Evolutionary conservation across 2,888 invertebrate genomes (phyloP).

Genomic region (Zhuqinia jingwanae): DNA sequence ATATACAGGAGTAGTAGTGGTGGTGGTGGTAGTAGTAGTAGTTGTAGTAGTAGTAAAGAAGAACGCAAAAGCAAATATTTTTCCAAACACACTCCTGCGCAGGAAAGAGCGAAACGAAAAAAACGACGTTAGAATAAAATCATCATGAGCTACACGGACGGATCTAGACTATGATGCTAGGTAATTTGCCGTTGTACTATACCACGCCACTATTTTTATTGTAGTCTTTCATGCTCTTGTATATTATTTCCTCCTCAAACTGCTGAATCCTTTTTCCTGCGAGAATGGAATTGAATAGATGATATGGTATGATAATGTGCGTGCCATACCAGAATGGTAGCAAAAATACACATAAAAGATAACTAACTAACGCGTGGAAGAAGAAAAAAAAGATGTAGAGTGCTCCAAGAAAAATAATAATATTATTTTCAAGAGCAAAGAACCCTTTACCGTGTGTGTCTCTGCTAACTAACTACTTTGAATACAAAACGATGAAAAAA

Average conservation of each 20-base stretch:
- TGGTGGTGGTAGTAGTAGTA: background rate
- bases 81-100: slow-evolving; percentile 67
- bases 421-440: slow-evolving; percentile 63
- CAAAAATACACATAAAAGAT: background rate
- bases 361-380: background rate
- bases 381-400: slow-evolving; percentile 27
- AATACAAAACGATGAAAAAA: slow-evolving; percentile 47
- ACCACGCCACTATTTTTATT: slow-evolving; percentile 37
- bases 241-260: slow-evolving; percentile 72
- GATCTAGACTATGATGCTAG: background rate
- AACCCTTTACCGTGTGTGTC: slow-evolving; percentile 58
- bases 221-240: slow-evolving; percentile 50
- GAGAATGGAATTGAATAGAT: slow-evolving; percentile 48
- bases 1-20: background rate
- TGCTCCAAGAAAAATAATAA: background rate
- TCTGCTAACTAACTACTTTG: slow-evolving; percentile 28
- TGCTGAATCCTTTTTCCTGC: slow-evolving; percentile 56
- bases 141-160: slow-evolving; percentile 42
- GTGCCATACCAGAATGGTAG: slow-evolving; percentile 15
- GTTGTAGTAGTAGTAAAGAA: slow-evolving; percentile 23
- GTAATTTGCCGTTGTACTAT: background rate
- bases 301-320: slow-evolving; percentile 50
- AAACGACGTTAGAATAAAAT: slow-evolving; percentile 57
- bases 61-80: slow-evolving; percentile 49
- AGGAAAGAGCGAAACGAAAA: slow-evolving; percentile 53